phyloP scores from a whole-genome alignment of 2,797 vertebrate species.

The Falco columbarius region DNA sequence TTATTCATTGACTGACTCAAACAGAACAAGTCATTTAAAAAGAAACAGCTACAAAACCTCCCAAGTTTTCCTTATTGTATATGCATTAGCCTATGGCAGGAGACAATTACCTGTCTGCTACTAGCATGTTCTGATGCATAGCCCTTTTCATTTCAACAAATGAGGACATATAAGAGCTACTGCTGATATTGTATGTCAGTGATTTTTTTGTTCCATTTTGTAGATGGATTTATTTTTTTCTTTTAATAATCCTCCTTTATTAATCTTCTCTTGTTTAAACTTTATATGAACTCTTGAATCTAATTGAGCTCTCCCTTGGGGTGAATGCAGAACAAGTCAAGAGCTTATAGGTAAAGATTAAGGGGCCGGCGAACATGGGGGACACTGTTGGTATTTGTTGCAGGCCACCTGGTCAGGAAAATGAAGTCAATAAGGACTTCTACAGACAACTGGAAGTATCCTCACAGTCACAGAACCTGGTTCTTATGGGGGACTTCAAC shows the following conservation, averaged over 20 bases:
- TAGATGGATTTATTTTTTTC: neutral
- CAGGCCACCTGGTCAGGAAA: too few species aligned
- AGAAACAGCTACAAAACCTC: slow-evolving; percentile 1
- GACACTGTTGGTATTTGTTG: too few species aligned
- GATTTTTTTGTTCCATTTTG: neutral
- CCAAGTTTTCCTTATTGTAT: neutral
- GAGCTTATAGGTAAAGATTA: too few species aligned
- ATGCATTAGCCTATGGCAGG: neutral
- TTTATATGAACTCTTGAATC: neutral
- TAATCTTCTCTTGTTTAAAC: neutral
- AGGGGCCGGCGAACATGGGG: too few species aligned
- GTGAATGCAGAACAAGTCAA: too few species aligned
- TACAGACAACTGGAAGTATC: too few species aligned
- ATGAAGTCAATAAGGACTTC: too few species aligned
- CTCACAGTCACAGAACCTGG: too few species aligned
- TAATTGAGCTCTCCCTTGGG: neutral
- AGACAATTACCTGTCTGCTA: neutral
- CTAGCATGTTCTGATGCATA: neutral
- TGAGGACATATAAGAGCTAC: neutral
- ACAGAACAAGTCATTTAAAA: neutral
- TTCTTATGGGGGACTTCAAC: too few species aligned
- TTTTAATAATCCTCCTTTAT: neutral
- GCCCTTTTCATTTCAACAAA: neutral
- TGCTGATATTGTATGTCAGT: neutral
- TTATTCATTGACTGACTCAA: neutral